A percentile compares a stretch with the other conserved stretches of the same genome.
phyloP scores from a whole-genome alignment of 2,797 vertebrate genomes.

The Pelobates cultripes region DNA sequence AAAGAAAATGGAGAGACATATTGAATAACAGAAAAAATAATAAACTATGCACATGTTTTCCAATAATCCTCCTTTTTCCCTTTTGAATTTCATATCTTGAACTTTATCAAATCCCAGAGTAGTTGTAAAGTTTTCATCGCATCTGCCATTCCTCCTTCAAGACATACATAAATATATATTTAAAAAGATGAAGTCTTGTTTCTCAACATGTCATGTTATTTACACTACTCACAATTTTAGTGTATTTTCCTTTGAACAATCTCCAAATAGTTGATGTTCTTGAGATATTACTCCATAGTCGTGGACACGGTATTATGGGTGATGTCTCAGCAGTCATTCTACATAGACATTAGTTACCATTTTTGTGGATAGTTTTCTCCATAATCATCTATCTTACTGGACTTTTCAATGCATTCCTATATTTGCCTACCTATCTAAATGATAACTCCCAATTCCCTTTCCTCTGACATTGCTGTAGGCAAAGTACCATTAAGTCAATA shows the following conservation, averaged over 20 bases:
- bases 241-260: neutral
- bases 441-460: neutral
- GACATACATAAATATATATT: neutral
- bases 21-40: no score
- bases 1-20: no score
- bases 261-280: neutral
- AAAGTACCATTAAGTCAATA: neutral
- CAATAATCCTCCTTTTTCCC: no score
- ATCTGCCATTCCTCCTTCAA: neutral
- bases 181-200: neutral
- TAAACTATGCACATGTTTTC: no score
- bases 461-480: neutral
- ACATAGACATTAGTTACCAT: neutral
- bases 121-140: neutral
- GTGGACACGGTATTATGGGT: neutral
- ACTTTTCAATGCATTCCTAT: neutral
- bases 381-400: neutral
- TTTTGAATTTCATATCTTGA: no score
- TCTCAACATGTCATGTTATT: neutral
- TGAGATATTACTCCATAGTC: neutral
- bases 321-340: neutral
- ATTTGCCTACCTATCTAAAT: neutral
- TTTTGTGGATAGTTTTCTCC: neutral
- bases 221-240: neutral
- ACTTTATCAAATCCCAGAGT: no score